Evolutionary conservation across 2,113 vertebrate species (phyloP), one percentile per base, ranked within the genome.

Genomic region (Lepus europaeus): DNA sequence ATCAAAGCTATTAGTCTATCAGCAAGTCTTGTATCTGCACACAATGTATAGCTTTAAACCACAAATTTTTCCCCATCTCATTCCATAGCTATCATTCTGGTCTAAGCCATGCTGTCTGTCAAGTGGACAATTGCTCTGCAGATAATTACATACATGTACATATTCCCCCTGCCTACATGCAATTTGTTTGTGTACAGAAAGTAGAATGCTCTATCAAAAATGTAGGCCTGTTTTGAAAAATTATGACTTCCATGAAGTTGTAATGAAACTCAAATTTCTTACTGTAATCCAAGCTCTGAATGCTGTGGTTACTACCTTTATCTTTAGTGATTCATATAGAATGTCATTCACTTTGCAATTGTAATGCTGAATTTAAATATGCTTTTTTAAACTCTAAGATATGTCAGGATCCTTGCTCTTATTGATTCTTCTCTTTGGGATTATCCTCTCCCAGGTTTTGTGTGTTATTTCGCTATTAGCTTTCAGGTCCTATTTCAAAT

Each of bases 201-300:
- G 76, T 16, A 51, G 13, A 90, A n/a, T 25, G 6, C 33, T 72
- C 7, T 45, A 39, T 69, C 56, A 90, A 51, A 92, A 64, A 20
- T 13, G 45, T 73, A 89, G 79, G n/a, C 13, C 68, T 53, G 13
- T 59, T 83, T 87, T 83, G 83, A n/a, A 88, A 39, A 84, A 70
- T 56, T 80, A 88, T 29, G 36, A 78, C 25, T 66, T 84, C 19
- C 29, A 76, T 59, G 84, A 70, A 63, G 14, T 59, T 86, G 11
- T 16, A 96, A 79, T 92, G 49, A 69, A 81, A 72, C 56, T 81
- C 29, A 80, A 74, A 70, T 87, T 64, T 91, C 14, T 68, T 80
- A 51, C 53, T 64, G 20, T 90, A 77, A 80, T 61, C 10, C 23
- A 36, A 12, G n/a, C 29, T 23, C 36, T 77, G 63, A 59, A 61